Evolutionary conservation across 2,888 invertebrate species (phyloP).

Genomic region (Agrilus cyanescens): DNA sequence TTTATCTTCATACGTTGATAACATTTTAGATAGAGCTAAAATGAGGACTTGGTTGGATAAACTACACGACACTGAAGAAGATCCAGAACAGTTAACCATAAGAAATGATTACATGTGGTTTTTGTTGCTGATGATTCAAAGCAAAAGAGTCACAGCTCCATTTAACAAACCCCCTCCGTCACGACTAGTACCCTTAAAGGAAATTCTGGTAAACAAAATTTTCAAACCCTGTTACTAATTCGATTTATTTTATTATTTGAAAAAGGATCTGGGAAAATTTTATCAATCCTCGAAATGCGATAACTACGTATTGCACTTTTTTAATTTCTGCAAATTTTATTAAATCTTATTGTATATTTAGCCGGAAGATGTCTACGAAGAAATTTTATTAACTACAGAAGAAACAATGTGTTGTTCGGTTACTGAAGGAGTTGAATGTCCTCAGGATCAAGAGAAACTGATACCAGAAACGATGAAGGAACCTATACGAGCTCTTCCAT

Average conservation of each 20-base stretch:
- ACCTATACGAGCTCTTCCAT: slow-evolving; percentile 16
- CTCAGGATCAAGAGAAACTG: slow-evolving; percentile 5
- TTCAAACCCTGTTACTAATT: neutral
- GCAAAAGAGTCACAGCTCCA: slow-evolving; percentile 31
- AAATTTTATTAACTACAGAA: slow-evolving; percentile 28
- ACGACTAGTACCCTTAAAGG: slow-evolving; percentile 28
- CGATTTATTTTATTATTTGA: no score
- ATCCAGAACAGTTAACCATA: slow-evolving; percentile 24
- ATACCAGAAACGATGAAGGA: slow-evolving; percentile 3
- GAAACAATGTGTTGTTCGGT: slow-evolving; percentile 27
- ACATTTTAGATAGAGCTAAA: slow-evolving; percentile 21
- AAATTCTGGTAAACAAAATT: slow-evolving; percentile 26
- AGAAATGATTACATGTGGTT: slow-evolving; percentile 38
- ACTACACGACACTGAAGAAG: slow-evolving; percentile 26
- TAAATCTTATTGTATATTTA: slow-evolving; percentile 6
- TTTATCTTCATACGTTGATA: no score
- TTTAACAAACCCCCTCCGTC: slow-evolving; percentile 29
- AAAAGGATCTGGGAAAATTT: no score
- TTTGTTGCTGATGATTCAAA: slow-evolving; percentile 34
- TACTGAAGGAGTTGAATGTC: slow-evolving; percentile 6
- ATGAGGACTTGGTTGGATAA: slow-evolving; percentile 33
- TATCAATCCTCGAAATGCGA: no score
- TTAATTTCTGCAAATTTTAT: no score
- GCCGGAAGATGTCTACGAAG: slow-evolving; percentile 28
- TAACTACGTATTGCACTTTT: no score